phyloP scores from a whole-genome alignment of 2,888 invertebrate genomes.

The Pseudanteris insignis region DNA sequence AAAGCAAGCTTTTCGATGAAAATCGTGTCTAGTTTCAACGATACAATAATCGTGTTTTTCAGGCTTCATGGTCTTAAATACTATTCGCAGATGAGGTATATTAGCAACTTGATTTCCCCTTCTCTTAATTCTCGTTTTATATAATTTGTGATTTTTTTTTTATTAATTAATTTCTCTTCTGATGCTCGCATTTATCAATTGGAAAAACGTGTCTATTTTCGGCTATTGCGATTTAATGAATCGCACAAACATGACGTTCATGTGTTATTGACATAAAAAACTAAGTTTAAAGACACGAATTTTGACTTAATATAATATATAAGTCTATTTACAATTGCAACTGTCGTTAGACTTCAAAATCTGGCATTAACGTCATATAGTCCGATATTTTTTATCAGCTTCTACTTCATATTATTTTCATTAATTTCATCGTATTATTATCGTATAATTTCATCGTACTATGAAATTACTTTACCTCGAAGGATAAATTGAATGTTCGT shows the following conservation, averaged over 20 bases:
- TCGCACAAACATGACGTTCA: no score
- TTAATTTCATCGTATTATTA: not conserved
- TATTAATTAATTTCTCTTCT: no score
- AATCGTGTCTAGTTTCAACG: conserved; percentile 1
- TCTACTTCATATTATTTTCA: no score
- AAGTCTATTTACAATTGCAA: conserved; percentile 35
- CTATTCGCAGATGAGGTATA: conserved; percentile 42
- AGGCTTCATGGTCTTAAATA: conserved; percentile 33
- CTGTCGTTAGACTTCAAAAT: conserved; percentile 39
- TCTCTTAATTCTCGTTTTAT: not conserved
- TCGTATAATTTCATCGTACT: no score
- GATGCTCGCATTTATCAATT: no score
- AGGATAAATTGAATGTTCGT: not conserved
- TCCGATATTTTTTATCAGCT: conserved; percentile 1
- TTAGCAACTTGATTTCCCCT: conserved; percentile 31
- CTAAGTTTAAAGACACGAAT: conserved; percentile 16
- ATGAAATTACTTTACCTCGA: conserved; percentile 21
- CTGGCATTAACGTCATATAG: conserved; percentile 34
- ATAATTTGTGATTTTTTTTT: not conserved
- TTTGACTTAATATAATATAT: conserved; percentile 9
- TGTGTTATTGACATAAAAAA: not conserved
- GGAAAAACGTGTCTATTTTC: conserved; percentile 3
- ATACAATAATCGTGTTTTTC: conserved; percentile 13
- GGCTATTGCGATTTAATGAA: no score
- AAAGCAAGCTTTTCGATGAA: no score